These are phyloP conservation scores for Kuschelorhynchus macadamiae DNA, from an alignment of 2,888 invertebrate genomes.

Conservation along the genomic window DNA sequence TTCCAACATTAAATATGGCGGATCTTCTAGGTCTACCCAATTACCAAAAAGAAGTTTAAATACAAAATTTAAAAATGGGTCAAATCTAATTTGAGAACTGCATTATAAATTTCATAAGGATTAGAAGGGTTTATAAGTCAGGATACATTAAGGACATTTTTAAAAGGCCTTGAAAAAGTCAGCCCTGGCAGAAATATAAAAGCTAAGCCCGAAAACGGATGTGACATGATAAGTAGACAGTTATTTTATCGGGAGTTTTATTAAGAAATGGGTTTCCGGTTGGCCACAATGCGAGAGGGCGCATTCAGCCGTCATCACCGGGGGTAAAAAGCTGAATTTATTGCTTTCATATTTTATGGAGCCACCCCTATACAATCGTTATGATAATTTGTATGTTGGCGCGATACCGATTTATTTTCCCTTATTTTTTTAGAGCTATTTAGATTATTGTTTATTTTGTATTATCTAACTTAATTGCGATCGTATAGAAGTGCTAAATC, in stretches of 20 bases:
- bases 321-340: slow-evolving; percentile 49
- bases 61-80: slow-evolving; percentile 11
- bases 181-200: slow-evolving; percentile 28
- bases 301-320: slow-evolving; percentile 50
- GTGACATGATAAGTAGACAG: slow-evolving; percentile 53
- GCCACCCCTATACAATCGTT: slow-evolving; percentile 46
- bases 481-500: too few relatives aligned
- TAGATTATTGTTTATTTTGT: neutral
- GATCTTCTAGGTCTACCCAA: too few relatives aligned
- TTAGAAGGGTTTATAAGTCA: slow-evolving; percentile 38
- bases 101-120: slow-evolving; percentile 22
- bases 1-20: too few relatives aligned
- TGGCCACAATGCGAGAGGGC: slow-evolving; percentile 52
- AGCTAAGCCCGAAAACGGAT: slow-evolving; percentile 46
- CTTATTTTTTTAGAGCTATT: neutral
- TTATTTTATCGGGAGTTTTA: slow-evolving; percentile 53
- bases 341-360: slow-evolving; percentile 45
- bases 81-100: slow-evolving; percentile 8
- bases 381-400: slow-evolving; percentile 47
- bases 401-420: slow-evolving; percentile 27
- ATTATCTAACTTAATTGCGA: too few relatives aligned
- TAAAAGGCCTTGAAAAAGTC: slow-evolving; percentile 38
- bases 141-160: slow-evolving; percentile 33
- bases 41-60: too few relatives aligned
- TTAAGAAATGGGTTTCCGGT: slow-evolving; percentile 56